Evolutionary conservation across 64 coral and sea anemone genomes (phyloP), one percentile per base, ranked within the genome.

Genomic region (Montipora cactus): DNA sequence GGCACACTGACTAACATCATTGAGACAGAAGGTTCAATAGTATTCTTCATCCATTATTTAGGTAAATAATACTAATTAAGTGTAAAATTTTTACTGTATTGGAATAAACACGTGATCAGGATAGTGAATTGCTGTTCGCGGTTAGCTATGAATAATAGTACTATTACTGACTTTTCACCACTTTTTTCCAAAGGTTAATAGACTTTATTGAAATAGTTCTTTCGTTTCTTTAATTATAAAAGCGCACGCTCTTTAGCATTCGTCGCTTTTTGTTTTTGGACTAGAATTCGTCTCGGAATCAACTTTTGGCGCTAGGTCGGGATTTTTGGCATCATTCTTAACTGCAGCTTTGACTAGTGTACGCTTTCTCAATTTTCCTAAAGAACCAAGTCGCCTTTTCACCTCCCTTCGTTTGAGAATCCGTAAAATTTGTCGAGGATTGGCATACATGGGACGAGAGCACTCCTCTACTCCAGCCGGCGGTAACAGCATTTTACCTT

Each of bases 401-500:
- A 47, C 23, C 47, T 89, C 87, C 22, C 87, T 89, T 77, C 87
- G 71, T 48, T 78, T 89, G 21, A 89, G 73, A 61, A 89, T 89
- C 20, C 87, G 47, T 48, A 89, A 28, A 44, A 73, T 22, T 48
- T 89, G 87, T 49, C 75, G 71, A 45, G 87, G 87, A 50, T 89
- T 89, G 49, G 75, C 87, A 48, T 89, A 89, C 23, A 89, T 46
- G 22, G 87, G 87, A 5, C 13, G 11, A 3, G 72, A 8, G 10
- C 87, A 89, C 11, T 48, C 86, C 23, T 88, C 11, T 4, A 18
- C 14, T 18, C 61, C 23, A 51, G 72, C 73, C 20, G 87, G 87
- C 6, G 87, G 87, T 46, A 89, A 49, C 87, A 89, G 73, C 21
- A 89, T 66, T 89, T 89, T 89, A 13, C 87, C 87, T 58, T 77